A percentile compares a stretch with the other conserved stretches of the same genome.
Evolutionary conservation across 2,797 vertebrate genomes (phyloP).

Genomic region (Muscicapa comitata): DNA sequence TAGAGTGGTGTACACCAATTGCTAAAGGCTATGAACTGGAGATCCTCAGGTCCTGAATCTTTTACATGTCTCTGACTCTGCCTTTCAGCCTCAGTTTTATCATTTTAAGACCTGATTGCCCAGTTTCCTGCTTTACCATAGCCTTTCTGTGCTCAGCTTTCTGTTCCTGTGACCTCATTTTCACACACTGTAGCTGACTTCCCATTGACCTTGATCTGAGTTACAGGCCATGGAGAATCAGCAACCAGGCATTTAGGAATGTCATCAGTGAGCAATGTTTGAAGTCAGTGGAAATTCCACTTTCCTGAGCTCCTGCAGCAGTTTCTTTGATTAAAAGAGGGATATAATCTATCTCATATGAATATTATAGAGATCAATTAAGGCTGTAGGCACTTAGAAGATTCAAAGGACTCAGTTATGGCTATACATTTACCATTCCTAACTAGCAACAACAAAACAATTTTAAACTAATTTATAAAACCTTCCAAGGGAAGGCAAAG

Average conservation of each 20-base stretch:
- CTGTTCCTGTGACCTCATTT: neutral
- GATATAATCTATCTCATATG: neutral
- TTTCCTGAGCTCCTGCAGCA: neutral
- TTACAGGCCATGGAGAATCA: neutral
- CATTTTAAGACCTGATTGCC: neutral
- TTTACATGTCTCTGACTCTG: neutral
- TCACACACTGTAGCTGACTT: neutral
- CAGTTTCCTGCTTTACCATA: neutral
- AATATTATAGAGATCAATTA: neutral
- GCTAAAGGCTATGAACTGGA: neutral
- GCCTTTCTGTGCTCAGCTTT: neutral
- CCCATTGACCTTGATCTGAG: neutral
- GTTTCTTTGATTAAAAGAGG: neutral
- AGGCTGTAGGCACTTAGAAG: neutral
- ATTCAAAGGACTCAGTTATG: neutral
- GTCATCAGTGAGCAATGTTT: neutral
- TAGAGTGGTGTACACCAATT: neutral
- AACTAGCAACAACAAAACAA: neutral
- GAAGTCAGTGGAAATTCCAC: neutral
- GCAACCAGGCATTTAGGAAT: neutral
- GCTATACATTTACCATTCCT: neutral
- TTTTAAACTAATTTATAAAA: conserved; percentile 1
- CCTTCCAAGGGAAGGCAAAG: neutral
- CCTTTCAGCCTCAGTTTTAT: neutral
- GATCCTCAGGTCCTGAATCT: neutral